phyloP scores from a whole-genome alignment of 2,888 invertebrate genomes.

The Chorisops tibialis region DNA sequence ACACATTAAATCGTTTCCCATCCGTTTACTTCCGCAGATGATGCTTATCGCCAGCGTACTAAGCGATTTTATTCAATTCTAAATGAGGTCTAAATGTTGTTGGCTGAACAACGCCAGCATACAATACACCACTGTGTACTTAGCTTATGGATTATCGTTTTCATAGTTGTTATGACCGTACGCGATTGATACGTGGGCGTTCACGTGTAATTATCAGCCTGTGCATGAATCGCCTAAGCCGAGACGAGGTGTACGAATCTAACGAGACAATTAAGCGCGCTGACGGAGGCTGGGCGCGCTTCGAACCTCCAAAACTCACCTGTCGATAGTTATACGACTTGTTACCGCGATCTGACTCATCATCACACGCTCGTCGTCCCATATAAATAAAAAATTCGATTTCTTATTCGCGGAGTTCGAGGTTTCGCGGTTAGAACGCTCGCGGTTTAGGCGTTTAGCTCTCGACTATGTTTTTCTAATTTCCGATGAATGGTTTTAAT shows the following conservation, averaged over 20 bases:
- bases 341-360: constrained; percentile 8
- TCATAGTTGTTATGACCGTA: neutral
- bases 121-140: no score
- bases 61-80: neutral
- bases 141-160: no score
- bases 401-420: constrained; percentile 12
- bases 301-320: constrained; percentile 11
- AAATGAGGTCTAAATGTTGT: no score
- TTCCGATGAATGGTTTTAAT: constrained; percentile 4
- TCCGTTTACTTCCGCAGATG: constrained; percentile 12
- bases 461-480: neutral
- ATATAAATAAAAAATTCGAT: neutral
- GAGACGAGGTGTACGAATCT: neutral
- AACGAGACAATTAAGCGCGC: constrained; percentile 14
- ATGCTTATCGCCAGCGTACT: constrained; percentile 12
- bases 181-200: constrained; percentile 9
- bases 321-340: constrained; percentile 9
- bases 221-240: neutral
- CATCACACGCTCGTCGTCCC: no score
- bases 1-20: constrained; percentile 14
- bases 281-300: constrained; percentile 6
- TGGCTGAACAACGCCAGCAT: no score
- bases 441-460: neutral
- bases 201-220: constrained; percentile 13
- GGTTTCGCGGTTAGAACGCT: neutral